Evolutionary conservation across 2,113 vertebrate species (phyloP).

Genomic region (Notothenia rossii): DNA sequence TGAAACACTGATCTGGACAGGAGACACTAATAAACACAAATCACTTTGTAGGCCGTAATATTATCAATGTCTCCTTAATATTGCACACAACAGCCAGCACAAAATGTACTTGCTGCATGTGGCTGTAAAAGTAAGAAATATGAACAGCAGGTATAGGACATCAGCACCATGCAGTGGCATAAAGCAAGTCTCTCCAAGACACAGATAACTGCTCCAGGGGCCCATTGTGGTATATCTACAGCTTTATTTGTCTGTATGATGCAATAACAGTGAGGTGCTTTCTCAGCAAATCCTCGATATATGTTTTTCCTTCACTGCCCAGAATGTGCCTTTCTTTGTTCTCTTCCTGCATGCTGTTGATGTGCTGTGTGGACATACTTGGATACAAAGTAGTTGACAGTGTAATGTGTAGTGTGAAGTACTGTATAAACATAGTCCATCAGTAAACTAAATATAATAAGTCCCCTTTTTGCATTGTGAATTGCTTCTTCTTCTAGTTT

Average conservation of each 20-base stretch:
- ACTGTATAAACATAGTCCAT: not conserved
- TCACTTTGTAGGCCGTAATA: not conserved
- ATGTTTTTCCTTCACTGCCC: conserved; percentile 18
- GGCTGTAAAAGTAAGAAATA: conserved; percentile 7
- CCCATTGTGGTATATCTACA: conserved; percentile 7
- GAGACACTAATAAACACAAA: not conserved
- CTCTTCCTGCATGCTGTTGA: not conserved
- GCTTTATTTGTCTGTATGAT: conserved; percentile 30
- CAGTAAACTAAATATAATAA: not conserved
- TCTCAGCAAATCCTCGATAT: conserved; percentile 52
- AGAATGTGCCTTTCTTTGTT: conserved; percentile 9
- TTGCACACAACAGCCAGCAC: not conserved
- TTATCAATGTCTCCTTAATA: not conserved
- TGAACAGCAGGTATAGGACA: not conserved
- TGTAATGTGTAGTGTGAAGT: not conserved
- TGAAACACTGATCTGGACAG: not conserved
- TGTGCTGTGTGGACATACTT: conserved; percentile 8
- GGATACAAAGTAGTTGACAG: not conserved
- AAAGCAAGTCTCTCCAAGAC: conserved; percentile 27
- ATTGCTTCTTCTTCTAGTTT: not conserved
- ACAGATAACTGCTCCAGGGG: conserved; percentile 30
- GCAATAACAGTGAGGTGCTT: conserved; percentile 52
- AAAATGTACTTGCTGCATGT: not conserved
- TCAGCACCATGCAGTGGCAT: not conserved
- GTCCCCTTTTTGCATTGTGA: not conserved